A percentile compares a stretch with the other conserved stretches of the same genome.
Evolutionary conservation across 2,113 vertebrate species (phyloP).

Genomic region (Pipra filicauda): DNA sequence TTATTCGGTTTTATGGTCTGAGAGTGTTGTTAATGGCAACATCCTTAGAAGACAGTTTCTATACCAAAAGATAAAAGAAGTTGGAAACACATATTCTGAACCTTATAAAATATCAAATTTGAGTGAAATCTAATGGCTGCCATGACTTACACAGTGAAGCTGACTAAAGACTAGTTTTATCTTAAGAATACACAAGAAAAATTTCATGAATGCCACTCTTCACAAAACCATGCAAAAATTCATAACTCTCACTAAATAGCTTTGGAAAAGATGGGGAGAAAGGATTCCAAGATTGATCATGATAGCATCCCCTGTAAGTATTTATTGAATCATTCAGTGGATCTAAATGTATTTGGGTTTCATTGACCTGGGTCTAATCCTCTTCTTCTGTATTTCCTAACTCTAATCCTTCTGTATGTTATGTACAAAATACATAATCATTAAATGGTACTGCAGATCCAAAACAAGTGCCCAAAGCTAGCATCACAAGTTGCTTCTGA

Average conservation of each 20-base stretch:
- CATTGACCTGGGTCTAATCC: background rate
- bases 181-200: background rate
- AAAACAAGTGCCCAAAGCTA: background rate
- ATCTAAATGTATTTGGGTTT: background rate
- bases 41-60: background rate
- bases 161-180: background rate
- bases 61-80: background rate
- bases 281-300: background rate
- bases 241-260: background rate
- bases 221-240: background rate
- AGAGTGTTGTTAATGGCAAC: background rate
- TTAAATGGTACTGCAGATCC: background rate
- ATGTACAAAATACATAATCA: background rate
- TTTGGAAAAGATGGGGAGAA: background rate
- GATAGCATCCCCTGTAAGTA: background rate
- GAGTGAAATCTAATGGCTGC: background rate
- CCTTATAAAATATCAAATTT: background rate
- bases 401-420: background rate
- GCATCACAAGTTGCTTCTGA: background rate
- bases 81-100: background rate
- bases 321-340: rapidly evolving
- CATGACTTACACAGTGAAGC: background rate
- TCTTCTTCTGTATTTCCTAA: background rate
- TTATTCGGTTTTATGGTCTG: background rate
- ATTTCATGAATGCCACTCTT: background rate